Evolutionary conservation across 2,797 vertebrate species (phyloP).

Genomic region (Parotocinclus haroldoi): DNA sequence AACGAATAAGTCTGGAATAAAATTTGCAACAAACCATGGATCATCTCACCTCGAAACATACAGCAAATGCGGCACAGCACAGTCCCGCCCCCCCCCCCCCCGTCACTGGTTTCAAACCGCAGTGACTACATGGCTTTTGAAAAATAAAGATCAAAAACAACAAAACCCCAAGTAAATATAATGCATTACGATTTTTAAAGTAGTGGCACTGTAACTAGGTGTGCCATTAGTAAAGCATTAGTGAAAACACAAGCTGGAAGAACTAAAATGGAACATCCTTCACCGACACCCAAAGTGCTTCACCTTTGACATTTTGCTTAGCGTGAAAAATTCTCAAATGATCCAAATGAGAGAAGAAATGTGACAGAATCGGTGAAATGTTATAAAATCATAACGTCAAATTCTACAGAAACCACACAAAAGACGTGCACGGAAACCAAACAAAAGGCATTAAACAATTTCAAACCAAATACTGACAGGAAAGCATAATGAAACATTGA

Average conservation of each 20-base stretch:
- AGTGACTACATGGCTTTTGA: slow-evolving; percentile 37
- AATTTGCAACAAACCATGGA: slow-evolving; percentile 52
- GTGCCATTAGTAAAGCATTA: slow-evolving; percentile 14
- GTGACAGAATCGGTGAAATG: slow-evolving; percentile 2
- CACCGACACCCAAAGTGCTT: slow-evolving; percentile 57
- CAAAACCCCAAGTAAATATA: slow-evolving; percentile 18
- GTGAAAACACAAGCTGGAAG: slow-evolving; percentile 1
- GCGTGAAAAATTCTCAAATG: too few species aligned
- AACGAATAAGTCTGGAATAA: slow-evolving; percentile 56
- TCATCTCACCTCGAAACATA: slow-evolving; percentile 50
- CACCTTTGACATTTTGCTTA: too few species aligned
- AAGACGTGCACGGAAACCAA: slow-evolving; percentile 10
- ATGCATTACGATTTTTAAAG: slow-evolving; percentile 13
- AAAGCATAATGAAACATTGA: slow-evolving; percentile 63
- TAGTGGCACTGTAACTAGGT: slow-evolving; percentile 8
- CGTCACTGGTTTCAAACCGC: slow-evolving; percentile 22
- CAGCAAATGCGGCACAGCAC: slow-evolving; percentile 44
- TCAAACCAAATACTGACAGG: slow-evolving; percentile 71
- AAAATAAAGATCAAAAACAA: slow-evolving; percentile 10
- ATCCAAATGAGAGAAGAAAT: too few species aligned
- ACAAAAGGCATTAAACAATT: slow-evolving; percentile 45
- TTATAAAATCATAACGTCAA: too few species aligned
- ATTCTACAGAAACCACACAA: too few species aligned
- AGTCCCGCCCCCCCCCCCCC: too few species aligned
- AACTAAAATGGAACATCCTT: slow-evolving; percentile 22